Evolutionary conservation across 2,888 invertebrate species (phyloP).

Genomic region (Mongoloraphidia duomilia): DNA sequence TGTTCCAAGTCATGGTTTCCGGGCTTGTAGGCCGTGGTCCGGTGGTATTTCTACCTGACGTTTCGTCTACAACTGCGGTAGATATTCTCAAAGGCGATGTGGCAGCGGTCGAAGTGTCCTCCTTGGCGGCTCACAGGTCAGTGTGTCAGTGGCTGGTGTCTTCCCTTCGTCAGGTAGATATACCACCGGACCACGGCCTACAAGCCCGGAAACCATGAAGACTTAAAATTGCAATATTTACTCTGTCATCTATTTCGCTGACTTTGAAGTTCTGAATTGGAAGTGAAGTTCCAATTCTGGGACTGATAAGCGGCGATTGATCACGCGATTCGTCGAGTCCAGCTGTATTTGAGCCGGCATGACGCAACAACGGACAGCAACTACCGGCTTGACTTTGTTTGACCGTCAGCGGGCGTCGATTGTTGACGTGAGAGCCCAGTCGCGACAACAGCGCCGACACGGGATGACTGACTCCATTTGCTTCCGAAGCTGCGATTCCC

Average conservation of each 20-base stretch:
- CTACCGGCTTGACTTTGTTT: slow-evolving; percentile 20
- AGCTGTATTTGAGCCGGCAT: background rate
- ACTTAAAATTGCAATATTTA: too few relatives aligned
- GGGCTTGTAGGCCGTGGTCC: too few relatives aligned
- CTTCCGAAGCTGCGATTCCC: slow-evolving; percentile 26
- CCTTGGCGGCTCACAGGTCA: too few relatives aligned
- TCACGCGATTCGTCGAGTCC: background rate
- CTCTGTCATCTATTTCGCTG: background rate
- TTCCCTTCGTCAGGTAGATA: too few relatives aligned
- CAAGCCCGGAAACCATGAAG: too few relatives aligned
- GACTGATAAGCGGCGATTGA: background rate
- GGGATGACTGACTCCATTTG: slow-evolving; percentile 17
- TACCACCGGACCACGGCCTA: too few relatives aligned
- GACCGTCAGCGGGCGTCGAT: slow-evolving; percentile 20
- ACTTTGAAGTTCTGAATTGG: background rate
- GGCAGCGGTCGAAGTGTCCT: too few relatives aligned
- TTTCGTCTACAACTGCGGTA: too few relatives aligned
- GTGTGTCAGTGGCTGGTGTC: too few relatives aligned
- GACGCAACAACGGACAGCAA: background rate
- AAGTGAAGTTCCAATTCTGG: background rate
- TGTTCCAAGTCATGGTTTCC: too few relatives aligned
- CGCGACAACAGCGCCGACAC: slow-evolving; percentile 24
- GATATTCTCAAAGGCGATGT: too few relatives aligned
- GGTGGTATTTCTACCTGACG: too few relatives aligned
- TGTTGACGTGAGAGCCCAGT: slow-evolving; percentile 20